Evolutionary conservation across 2,113 vertebrate species (phyloP).

Genomic region (Etia nguti): DNA sequence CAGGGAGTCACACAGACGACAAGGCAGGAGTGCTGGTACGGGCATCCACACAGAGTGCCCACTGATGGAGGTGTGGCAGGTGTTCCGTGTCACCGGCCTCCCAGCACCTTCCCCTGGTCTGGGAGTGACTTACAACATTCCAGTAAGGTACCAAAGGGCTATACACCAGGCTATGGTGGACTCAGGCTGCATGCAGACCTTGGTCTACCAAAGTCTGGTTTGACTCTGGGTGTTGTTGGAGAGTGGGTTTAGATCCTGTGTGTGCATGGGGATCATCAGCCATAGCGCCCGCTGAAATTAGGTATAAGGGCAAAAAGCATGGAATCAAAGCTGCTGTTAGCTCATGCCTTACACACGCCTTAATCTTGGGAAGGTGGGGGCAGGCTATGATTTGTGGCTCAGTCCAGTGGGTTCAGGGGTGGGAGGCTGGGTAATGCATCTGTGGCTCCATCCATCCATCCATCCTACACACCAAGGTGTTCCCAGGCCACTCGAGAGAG

Average conservation of each 20-base stretch:
- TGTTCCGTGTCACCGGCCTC: not conserved
- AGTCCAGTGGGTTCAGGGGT: not conserved
- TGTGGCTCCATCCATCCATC: not conserved
- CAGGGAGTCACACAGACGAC: not conserved
- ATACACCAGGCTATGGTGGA: not conserved
- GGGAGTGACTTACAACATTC: not conserved
- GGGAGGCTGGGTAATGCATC: not conserved
- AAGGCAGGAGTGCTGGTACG: not conserved
- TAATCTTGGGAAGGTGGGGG: not conserved
- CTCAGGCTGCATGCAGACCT: not conserved
- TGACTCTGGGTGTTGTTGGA: not conserved
- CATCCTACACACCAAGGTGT: not conserved
- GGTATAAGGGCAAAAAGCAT: not conserved
- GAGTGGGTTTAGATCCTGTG: not conserved
- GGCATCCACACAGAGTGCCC: not conserved
- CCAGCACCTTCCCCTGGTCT: not conserved
- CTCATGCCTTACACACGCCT: not conserved
- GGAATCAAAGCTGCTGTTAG: not conserved
- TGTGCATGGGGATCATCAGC: not conserved
- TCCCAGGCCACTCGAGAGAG: not conserved
- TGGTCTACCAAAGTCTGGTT: not conserved
- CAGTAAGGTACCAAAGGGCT: not conserved
- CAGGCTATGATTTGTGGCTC: not conserved
- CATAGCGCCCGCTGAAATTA: not conserved
- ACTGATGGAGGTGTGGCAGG: not conserved